phyloP scores from a whole-genome alignment of 1,140 invertebrate species.

The Episyrphus balteatus region DNA sequence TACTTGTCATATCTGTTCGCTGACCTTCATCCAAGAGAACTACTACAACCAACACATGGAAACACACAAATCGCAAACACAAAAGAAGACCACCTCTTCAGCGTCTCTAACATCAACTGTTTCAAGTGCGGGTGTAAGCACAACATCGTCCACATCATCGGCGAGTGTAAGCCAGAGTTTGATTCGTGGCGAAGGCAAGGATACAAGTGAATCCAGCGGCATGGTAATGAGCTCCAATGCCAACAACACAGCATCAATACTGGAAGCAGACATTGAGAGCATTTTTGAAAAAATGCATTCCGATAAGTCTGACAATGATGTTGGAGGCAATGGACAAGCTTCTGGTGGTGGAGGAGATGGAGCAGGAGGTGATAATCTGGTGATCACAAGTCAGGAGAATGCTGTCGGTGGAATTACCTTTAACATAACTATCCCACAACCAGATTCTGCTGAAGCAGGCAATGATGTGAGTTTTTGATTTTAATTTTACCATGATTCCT shows the following conservation, averaged over 20 bases:
- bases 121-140: background rate
- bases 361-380: conserved; percentile 18
- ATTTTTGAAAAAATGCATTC: conserved; percentile 37
- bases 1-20: conserved; percentile 35
- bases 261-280: conserved; percentile 35
- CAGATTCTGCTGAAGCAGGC: conserved; percentile 17
- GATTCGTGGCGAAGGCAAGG: background rate
- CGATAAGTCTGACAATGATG: conserved; percentile 24
- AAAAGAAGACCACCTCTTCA: conserved; percentile 16
- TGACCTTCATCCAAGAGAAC: conserved; percentile 35
- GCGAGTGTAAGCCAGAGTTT: background rate
- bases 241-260: conserved; percentile 10
- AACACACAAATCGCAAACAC: conserved; percentile 28
- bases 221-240: background rate
- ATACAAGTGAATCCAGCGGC: background rate
- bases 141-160: background rate
- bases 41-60: conserved; percentile 38
- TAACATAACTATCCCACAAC: conserved; percentile 33
- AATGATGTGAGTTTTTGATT: conserved; percentile 2
- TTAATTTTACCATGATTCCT: background rate
- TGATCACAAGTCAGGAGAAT: conserved; percentile 34
- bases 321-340: conserved; percentile 7
- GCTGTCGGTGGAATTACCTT: conserved; percentile 32
- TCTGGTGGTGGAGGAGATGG: background rate
- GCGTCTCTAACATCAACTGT: conserved; percentile 11